phyloP scores from a whole-genome alignment of 1,140 invertebrate genomes.

The Onthophagus taurus region DNA sequence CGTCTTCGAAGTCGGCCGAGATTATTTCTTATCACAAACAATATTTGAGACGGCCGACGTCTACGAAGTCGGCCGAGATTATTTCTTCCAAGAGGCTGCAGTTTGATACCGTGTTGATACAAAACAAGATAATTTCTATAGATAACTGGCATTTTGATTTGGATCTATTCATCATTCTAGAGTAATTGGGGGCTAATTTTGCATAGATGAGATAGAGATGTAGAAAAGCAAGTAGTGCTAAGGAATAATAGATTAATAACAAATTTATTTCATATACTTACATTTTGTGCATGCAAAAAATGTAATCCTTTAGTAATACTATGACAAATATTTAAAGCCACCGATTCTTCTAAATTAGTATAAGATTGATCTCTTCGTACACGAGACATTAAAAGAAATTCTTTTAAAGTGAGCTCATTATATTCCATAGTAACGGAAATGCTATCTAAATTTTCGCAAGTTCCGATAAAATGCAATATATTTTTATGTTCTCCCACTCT shows the following conservation, averaged over 20 bases:
- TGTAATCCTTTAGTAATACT: constrained; percentile 56
- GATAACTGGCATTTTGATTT: too few relatives aligned
- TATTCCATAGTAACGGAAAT: constrained; percentile 62
- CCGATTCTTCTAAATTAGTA: constrained; percentile 49
- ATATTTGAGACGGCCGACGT: too few relatives aligned
- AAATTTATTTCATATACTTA: constrained; percentile 20
- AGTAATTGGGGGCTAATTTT: too few relatives aligned
- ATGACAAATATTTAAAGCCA: constrained; percentile 45
- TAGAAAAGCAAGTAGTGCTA: too few relatives aligned
- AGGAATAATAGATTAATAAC: constrained; percentile 13
- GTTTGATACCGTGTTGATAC: too few relatives aligned
- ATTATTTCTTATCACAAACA: too few relatives aligned
- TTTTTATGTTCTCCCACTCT: constrained; percentile 58
- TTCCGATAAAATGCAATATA: constrained; percentile 65
- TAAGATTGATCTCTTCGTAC: constrained; percentile 52
- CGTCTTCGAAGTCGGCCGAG: too few relatives aligned
- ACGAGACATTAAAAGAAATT: constrained; percentile 52
- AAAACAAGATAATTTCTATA: too few relatives aligned
- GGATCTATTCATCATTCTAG: too few relatives aligned
- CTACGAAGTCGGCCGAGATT: too few relatives aligned
- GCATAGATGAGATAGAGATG: too few relatives aligned
- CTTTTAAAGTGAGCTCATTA: constrained; percentile 56
- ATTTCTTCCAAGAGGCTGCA: too few relatives aligned
- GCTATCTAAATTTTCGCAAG: constrained; percentile 64
- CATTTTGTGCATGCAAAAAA: constrained; percentile 49